Evolutionary conservation across 30 jellyfish, hydroid and myxozoan genomes (phyloP).

Genomic region (Aurelia coerulea): DNA sequence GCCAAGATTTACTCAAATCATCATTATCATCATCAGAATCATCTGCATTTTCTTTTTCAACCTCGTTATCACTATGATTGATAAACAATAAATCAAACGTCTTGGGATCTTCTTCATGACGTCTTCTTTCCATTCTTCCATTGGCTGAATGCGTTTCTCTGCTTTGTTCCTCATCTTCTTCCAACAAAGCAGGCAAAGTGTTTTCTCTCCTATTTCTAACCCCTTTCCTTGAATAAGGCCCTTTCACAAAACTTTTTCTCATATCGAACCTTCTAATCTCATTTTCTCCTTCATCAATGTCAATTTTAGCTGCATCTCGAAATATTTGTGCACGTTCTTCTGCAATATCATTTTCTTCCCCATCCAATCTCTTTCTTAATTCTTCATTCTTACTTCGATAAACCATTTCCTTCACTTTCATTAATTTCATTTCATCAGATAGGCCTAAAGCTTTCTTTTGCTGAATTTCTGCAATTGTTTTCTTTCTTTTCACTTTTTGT

Average conservation of each 20-base stretch:
- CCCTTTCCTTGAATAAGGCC: slow-evolving; percentile 1
- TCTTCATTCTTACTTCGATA: slow-evolving; percentile 34
- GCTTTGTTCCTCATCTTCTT: slow-evolving; percentile 48
- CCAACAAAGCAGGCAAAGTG: slow-evolving; percentile 48
- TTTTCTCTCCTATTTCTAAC: slow-evolving; percentile 11
- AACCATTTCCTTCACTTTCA: slow-evolving; percentile 50
- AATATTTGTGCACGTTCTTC: too few species aligned
- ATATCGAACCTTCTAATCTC: background rate
- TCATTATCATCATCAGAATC: slow-evolving; percentile 38
- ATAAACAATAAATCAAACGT: slow-evolving; percentile 50
- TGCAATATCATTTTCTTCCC: background rate
- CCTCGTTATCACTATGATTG: slow-evolving; percentile 52
- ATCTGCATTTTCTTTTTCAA: slow-evolving; percentile 13
- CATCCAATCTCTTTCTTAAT: slow-evolving; percentile 29
- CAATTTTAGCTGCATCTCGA: background rate
- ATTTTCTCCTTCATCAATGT: background rate
- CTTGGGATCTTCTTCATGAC: background rate
- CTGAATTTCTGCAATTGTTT: slow-evolving; percentile 23
- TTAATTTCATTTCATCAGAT: slow-evolving; percentile 43
- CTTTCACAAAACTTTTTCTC: background rate
- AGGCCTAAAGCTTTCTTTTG: slow-evolving; percentile 39
- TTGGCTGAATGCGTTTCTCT: slow-evolving; percentile 16
- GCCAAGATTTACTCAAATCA: slow-evolving; percentile 49
- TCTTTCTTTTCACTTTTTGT: slow-evolving; percentile 31
- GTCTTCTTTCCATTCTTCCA: slow-evolving; percentile 8